Evolutionary conservation across 2,797 vertebrate genomes (phyloP).

Genomic region (Liparis tanakae): DNA sequence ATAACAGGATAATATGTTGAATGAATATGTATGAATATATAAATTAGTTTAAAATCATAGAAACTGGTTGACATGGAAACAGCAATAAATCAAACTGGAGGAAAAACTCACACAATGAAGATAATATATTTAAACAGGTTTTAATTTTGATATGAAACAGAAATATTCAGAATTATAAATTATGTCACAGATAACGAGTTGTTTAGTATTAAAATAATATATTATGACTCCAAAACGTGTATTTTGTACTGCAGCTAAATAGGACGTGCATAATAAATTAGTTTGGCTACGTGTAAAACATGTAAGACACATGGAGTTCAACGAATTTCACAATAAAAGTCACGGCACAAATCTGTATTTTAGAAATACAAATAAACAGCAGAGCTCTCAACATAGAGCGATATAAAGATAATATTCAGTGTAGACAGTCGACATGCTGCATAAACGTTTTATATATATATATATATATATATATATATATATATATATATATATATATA

Average conservation of each 20-base stretch:
- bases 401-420: background rate
- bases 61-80: background rate
- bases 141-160: background rate
- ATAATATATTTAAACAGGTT: slow-evolving; percentile 5
- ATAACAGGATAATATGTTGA: background rate
- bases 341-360: background rate
- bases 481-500: too few relatives aligned
- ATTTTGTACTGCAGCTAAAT: background rate
- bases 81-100: background rate
- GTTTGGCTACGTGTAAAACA: background rate
- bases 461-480: too few relatives aligned
- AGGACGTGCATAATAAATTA: slow-evolving; percentile 6
- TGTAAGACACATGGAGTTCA: background rate
- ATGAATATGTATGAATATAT: too few relatives aligned
- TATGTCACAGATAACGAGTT: background rate
- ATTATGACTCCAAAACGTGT: background rate
- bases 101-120: background rate
- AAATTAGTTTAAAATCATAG: background rate
- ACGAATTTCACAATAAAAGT: background rate
- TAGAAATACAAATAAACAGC: background rate
- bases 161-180: background rate
- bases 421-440: background rate
- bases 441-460: too few relatives aligned
- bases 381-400: background rate
- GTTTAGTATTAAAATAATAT: background rate